phyloP scores from a whole-genome alignment of 2,113 vertebrate species.

The Gorilla gorilla region DNA sequence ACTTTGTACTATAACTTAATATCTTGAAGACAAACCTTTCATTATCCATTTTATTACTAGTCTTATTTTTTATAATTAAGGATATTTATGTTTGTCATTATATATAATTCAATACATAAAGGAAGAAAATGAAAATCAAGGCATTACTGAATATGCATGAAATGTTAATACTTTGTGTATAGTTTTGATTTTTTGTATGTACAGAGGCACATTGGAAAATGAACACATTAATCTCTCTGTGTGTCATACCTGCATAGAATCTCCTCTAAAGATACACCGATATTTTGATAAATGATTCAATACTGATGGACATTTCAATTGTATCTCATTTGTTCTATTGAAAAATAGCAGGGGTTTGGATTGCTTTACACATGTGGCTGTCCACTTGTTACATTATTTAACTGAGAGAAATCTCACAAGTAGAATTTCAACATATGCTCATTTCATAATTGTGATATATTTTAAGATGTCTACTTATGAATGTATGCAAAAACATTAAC shows the following conservation, averaged over 20 bases:
- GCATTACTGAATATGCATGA: background rate
- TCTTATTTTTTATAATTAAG: background rate
- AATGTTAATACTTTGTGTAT: background rate
- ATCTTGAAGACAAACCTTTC: background rate
- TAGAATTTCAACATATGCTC: background rate
- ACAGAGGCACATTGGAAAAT: background rate
- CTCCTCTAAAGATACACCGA: background rate
- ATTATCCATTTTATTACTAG: constrained; percentile 23
- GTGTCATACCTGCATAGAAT: background rate
- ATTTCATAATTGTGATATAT: background rate
- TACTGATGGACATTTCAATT: background rate
- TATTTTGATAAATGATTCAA: background rate
- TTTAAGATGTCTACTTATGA: background rate
- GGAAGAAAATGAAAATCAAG: background rate
- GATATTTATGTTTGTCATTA: background rate
- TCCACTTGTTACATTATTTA: background rate
- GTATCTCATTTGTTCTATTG: background rate
- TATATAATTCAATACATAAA: background rate
- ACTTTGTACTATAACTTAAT: background rate
- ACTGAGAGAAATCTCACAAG: background rate
- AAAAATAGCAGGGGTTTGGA: background rate
- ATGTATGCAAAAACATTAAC: background rate
- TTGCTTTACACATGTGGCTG: background rate
- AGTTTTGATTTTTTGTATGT: background rate
- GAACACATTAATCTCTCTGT: background rate